Evolutionary conservation across 2,797 vertebrate genomes (phyloP), one percentile per base, ranked within the genome.

Genomic region (Eulemur albifrons): DNA sequence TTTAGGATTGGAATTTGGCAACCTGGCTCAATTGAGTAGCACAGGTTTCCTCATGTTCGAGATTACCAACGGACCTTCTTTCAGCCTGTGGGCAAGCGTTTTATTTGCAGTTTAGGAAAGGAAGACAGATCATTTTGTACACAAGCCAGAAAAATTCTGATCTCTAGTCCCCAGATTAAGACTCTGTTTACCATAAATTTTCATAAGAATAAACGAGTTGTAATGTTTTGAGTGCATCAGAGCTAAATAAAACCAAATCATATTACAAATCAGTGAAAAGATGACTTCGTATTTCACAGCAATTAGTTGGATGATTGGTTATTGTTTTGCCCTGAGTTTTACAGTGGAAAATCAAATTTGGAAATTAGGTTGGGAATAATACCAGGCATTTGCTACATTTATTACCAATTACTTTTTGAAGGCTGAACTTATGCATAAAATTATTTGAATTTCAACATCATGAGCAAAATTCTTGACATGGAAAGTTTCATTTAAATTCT

Each of bases 301-400:
- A 98, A 94, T 98, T 98, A 98, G 96, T 20, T 77, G 95, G 92
- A 57, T 96, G 92, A 97, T 96, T 97, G 93, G 92, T 98, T 98
- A 98, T 98, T 98, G 97, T 97, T 98, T 97, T 96, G 97, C 94
- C 95, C 98, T 95, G 92, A 98, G 21, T 97, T 98, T 98, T 81
- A 95, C 87, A 92, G 32, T 95, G 96, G 93, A 94, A 94, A 96
- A 96, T 98, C 88, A 93, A 93, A 97, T 98, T 92, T 97, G 96
- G 98, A 98, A 98, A 98, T 95, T 97, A 98, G 97, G 92, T 94
- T 98, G 93, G 96, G 96, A 97, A 87, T 88, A 52, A 48, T 84
- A 50, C 79, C 95, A 95, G 61, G 52, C 91, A 30, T 59, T 91
- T 92, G 93, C 61, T 48, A 4, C 82, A 90, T 95, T 97, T 93